Evolutionary conservation across 2,888 invertebrate species (phyloP), one percentile per base, ranked within the genome.

Genomic region (Bombyx huttoni): DNA sequence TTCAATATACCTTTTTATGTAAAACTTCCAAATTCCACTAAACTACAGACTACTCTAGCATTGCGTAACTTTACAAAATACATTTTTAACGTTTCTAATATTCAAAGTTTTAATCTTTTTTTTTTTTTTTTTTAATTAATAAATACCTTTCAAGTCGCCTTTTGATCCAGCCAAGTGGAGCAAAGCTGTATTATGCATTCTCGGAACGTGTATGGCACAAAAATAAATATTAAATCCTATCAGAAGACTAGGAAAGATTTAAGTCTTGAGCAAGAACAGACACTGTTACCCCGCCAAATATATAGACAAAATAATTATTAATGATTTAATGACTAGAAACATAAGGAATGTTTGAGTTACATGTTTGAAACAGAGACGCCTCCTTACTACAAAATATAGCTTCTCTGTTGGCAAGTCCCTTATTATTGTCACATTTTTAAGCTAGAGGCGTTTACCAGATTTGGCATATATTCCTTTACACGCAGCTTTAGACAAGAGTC

Each of bases 1-100:
- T 78, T 40, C 75, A 74, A 73, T 77, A 74, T 72, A 67, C 24
- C n/a, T n/a, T 24, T 24, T 24, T 24, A 84, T 85, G 84, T 88
- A 88, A 88, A 87, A 84, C 78, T 83, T 88, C 86, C 85, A 87
- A 87, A 87, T 85, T 50, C 51, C 67, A 72, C 87, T 87, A 87
- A 83, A 67, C 85, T 85, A 86, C 82, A 59, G 66, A 73, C 86
- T 87, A 87, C 83, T 76, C 86, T 86, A 86, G 85, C 86, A 79
- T 82, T 75, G 83, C 81, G 81, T 83, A 85, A 81, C 76, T 79
- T 79, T 73, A 78, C 78, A 82, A 85, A 83, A 85, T 84, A 84
- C 84, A 83, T 83, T 80, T 75, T 80, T 71, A 68, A 65, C 64
- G 40, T 40, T 24, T 24, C 5, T 24, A 66, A 60, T 61, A 66